These are phyloP conservation scores for Karalla daura DNA, from an alignment of 2,797 vertebrate genomes.

Conservation along the genomic window DNA sequence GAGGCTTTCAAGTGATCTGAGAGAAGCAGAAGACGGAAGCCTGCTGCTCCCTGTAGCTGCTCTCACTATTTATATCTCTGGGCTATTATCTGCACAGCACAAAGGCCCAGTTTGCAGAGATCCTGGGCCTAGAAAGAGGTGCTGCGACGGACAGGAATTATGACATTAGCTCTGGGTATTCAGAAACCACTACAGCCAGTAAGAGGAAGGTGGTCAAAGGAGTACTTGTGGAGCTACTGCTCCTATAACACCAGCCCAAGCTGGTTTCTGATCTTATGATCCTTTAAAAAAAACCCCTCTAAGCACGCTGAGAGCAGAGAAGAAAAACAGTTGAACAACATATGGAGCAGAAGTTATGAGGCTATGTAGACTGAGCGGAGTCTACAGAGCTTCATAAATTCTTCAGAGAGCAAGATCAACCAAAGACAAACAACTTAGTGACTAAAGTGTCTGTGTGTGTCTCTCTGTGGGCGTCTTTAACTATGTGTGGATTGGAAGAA, in stretches of 20 bases:
- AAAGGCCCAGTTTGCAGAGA: conserved; percentile 25
- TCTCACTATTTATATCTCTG: conserved; percentile 53
- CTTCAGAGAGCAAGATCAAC: too few species aligned
- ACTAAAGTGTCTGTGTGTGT: too few species aligned
- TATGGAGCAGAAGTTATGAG: too few species aligned
- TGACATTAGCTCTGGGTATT: background rate
- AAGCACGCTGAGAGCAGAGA: too few species aligned
- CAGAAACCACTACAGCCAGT: background rate
- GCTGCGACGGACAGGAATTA: conserved; percentile 4
- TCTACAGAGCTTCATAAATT: too few species aligned
- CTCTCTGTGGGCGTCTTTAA: too few species aligned
- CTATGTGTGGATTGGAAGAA: too few species aligned
- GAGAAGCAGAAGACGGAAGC: conserved; percentile 25
- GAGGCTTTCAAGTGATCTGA: conserved; percentile 32
- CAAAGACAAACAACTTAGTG: too few species aligned
- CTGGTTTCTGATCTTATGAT: background rate
- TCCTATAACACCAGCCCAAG: background rate
- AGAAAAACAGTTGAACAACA: too few species aligned
- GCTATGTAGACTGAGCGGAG: too few species aligned
- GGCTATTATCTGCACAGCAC: conserved; percentile 31
- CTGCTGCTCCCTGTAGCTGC: conserved; percentile 30
- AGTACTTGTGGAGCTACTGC: background rate
- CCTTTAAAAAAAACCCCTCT: background rate
- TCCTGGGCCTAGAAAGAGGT: conserved; percentile 7
- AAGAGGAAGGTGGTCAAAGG: background rate